phyloP scores from a whole-genome alignment of 2,888 invertebrate species.

The Rhopalosiphum nymphaeae region DNA sequence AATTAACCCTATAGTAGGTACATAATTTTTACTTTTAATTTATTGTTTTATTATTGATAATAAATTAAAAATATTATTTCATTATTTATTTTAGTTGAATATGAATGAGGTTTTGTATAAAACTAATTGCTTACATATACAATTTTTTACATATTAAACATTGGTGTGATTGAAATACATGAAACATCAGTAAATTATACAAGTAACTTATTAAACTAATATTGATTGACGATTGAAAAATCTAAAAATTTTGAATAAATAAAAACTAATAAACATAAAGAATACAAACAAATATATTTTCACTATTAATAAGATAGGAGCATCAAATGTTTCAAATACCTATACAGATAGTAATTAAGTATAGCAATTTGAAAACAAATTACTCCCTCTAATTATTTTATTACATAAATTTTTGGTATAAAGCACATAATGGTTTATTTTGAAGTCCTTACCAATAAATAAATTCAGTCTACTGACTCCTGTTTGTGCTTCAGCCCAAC shows the following conservation, averaged over 20 bases:
- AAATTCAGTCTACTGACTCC: constrained; percentile 82
- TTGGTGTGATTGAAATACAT: neutral
- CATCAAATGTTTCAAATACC: neutral
- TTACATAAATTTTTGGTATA: neutral
- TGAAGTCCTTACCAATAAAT: constrained; percentile 78
- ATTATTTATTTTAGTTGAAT: neutral
- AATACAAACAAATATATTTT: neutral
- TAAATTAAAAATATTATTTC: neutral
- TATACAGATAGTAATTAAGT: neutral
- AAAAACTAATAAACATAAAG: neutral
- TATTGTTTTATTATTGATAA: too few species aligned
- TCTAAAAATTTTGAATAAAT: neutral
- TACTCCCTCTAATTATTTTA: neutral
- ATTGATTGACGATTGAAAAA: neutral
- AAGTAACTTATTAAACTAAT: neutral
- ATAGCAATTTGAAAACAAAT: neutral
- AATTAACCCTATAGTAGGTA: too few species aligned
- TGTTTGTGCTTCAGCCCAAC: constrained; percentile 78
- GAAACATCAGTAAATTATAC: neutral
- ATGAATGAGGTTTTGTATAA: neutral
- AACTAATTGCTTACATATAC: neutral
- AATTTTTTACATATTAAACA: too few species aligned
- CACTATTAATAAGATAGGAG: neutral
- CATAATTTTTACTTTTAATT: too few species aligned
- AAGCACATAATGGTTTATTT: neutral